A percentile compares a stretch with the other conserved stretches of the same genome.
Evolutionary conservation across 2,797 vertebrate genomes (phyloP).

Genomic region (Crypturellus tataupa): DNA sequence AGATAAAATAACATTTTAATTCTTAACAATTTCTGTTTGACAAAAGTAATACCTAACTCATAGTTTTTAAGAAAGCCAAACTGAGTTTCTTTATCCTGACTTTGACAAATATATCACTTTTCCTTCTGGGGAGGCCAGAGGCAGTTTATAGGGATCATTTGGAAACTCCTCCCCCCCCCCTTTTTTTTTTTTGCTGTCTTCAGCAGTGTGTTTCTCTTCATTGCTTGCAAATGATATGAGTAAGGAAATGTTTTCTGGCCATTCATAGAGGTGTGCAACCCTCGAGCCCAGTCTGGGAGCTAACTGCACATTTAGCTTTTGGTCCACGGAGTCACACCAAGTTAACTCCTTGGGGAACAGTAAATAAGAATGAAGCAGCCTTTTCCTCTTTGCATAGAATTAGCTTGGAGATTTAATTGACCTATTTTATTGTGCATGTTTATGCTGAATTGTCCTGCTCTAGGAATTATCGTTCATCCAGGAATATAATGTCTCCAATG

Average conservation of each 20-base stretch:
- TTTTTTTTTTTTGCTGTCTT: not conserved
- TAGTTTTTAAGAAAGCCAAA: not conserved
- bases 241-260: not conserved
- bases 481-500: slow-evolving; percentile 10
- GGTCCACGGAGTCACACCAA: not conserved
- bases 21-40: not conserved
- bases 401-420: not conserved
- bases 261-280: not conserved
- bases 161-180: not conserved
- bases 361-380: not conserved
- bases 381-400: not conserved
- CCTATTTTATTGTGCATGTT: slow-evolving; percentile 2
- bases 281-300: not conserved
- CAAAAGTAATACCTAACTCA: not conserved
- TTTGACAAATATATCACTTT: not conserved
- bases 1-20: not conserved
- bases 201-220: not conserved
- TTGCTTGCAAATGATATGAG: not conserved
- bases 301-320: not conserved
- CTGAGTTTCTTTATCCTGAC: not conserved
- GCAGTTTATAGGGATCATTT: not conserved
- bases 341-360: not conserved
- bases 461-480: not conserved
- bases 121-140: not conserved
- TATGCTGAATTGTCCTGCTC: not conserved